Evolutionary conservation across 2,888 invertebrate genomes (phyloP).

Genomic region (Mimumesa dahlbomi): DNA sequence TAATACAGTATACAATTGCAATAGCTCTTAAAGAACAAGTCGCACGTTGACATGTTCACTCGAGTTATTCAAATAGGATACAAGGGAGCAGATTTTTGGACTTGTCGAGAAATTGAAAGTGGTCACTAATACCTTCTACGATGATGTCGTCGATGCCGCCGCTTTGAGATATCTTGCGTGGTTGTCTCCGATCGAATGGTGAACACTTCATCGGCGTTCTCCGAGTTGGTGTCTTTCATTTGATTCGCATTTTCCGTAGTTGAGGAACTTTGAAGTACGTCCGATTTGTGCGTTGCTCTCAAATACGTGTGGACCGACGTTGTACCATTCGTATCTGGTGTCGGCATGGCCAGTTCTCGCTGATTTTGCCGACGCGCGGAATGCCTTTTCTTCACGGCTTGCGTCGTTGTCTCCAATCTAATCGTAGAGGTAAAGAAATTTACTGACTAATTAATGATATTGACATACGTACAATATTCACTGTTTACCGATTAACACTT

Average conservation of each 20-base stretch:
- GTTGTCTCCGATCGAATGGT: constrained; percentile 38
- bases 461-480: no score
- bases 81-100: background rate
- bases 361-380: constrained; percentile 53
- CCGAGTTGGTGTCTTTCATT: constrained; percentile 27
- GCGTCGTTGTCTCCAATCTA: constrained; percentile 60
- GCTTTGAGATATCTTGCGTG: constrained; percentile 52
- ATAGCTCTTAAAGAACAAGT: no score
- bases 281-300: constrained; percentile 33
- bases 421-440: background rate
- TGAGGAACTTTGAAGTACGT: constrained; percentile 28
- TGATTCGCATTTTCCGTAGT: constrained; percentile 27
- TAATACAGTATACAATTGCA: no score
- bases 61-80: no score
- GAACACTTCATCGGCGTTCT: constrained; percentile 36
- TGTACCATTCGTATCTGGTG: constrained; percentile 41
- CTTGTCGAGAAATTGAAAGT: background rate
- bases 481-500: no score
- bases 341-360: constrained; percentile 25
- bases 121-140: constrained; percentile 59
- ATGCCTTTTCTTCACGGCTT: constrained; percentile 58
- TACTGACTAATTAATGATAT: background rate
- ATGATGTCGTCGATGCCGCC: constrained; percentile 73
- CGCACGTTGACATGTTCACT: no score
- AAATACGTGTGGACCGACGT: constrained; percentile 23